These are phyloP conservation scores for Brachionus paranguensis DNA, from an alignment of 1,140 invertebrate species.

Conservation along the genomic window DNA sequence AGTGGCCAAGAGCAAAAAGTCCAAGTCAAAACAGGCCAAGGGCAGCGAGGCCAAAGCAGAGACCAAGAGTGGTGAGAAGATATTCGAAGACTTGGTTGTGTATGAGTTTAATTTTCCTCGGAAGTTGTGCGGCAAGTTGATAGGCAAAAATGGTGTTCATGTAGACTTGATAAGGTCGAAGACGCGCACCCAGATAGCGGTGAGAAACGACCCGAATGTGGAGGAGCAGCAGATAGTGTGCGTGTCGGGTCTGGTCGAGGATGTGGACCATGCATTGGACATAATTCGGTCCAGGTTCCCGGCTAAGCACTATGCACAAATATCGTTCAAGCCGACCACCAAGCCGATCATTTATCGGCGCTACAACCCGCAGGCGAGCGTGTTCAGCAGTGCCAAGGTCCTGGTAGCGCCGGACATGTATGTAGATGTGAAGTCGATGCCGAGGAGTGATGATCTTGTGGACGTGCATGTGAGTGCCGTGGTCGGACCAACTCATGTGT, in stretches of 20 bases:
- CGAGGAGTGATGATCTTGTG: background rate
- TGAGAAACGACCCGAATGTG: conserved; percentile 69
- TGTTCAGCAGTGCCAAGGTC: conserved; percentile 39
- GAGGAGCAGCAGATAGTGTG: conserved; percentile 68
- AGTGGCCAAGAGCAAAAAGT: background rate
- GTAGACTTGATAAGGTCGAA: conserved; percentile 72
- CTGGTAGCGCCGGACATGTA: conserved; percentile 32
- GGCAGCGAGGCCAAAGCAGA: background rate
- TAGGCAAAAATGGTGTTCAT: conserved; percentile 74
- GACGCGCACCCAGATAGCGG: conserved; percentile 68
- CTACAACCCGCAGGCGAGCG: background rate
- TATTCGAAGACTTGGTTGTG: conserved; percentile 42
- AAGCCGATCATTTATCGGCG: conserved; percentile 31
- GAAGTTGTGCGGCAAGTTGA: conserved; percentile 72
- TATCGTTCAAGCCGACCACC: conserved; percentile 49
- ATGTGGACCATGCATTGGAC: conserved; percentile 71
- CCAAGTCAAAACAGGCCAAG: background rate
- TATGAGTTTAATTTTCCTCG: conserved; percentile 74
- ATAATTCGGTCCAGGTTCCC: conserved; percentile 78
- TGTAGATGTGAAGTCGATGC: background rate
- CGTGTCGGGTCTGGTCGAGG: conserved; percentile 62
- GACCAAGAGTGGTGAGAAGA: background rate
- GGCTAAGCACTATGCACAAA: conserved; percentile 66
- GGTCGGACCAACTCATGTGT: conserved; percentile 75
- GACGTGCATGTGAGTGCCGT: conserved; percentile 65